These are phyloP conservation scores for Synanceia verrucosa DNA, from an alignment of 2,797 vertebrate genomes.

Conservation along the genomic window DNA sequence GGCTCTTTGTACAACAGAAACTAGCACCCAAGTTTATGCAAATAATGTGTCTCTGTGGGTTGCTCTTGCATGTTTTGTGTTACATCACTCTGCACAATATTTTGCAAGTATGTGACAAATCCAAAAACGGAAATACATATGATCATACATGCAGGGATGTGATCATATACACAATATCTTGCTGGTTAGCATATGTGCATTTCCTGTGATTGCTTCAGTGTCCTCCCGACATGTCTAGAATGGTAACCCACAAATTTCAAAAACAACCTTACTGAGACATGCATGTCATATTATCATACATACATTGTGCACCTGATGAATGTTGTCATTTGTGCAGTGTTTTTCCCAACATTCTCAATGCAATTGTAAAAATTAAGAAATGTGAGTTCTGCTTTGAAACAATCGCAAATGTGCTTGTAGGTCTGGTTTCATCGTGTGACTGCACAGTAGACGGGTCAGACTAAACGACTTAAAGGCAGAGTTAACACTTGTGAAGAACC, in stretches of 20 bases:
- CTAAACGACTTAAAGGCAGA: background rate
- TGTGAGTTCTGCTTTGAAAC: background rate
- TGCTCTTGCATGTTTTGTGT: background rate
- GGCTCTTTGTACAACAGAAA: background rate
- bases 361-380: background rate
- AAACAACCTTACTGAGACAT: background rate
- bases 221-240: background rate
- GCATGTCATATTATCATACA: background rate
- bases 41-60: background rate
- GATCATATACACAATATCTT: background rate
- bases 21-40: background rate
- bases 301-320: background rate
- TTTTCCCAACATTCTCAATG: background rate
- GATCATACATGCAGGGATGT: background rate
- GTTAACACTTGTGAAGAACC: background rate
- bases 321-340: background rate
- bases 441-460: background rate
- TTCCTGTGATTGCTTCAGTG: background rate
- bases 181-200: background rate
- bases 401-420: background rate
- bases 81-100: background rate
- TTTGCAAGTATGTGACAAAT: background rate
- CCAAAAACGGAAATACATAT: background rate
- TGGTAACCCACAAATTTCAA: background rate
- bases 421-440: background rate